Conservation (phyloP, 2,888 invertebrate species). For the Boloria euphrosyne region DNA sequence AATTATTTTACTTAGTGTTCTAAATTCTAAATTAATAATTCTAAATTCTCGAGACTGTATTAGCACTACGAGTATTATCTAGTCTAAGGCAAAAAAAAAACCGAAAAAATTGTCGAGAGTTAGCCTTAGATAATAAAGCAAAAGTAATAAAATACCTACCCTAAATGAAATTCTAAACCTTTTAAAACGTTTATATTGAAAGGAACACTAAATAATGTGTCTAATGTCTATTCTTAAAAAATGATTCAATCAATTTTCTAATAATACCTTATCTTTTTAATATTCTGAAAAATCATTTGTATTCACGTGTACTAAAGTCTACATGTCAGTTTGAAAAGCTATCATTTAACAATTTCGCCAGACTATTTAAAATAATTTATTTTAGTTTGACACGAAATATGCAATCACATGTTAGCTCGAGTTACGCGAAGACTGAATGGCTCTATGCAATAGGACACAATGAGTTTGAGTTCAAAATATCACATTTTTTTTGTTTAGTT, state of each 20-base stretch:
- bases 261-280: slow-evolving; percentile 1
- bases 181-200: no score
- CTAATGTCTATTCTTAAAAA: neutral
- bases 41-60: no score
- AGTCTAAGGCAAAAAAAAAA: no score
- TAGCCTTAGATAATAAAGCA: no score
- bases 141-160: no score
- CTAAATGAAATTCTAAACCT: no score
- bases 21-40: no score
- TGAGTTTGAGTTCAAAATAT: neutral
- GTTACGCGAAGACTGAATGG: slow-evolving; percentile 48
- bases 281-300: slow-evolving; percentile 9
- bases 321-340: slow-evolving; percentile 58
- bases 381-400: slow-evolving; percentile 58
- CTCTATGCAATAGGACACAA: slow-evolving; percentile 13
- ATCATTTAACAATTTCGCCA: slow-evolving; percentile 56
- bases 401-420: slow-evolving; percentile 59
- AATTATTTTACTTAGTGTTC: no score
- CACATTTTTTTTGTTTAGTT: neutral
- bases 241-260: neutral
- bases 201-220: no score
- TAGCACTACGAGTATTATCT: no score
- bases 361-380: slow-evolving; percentile 64
- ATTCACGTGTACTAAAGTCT: slow-evolving; percentile 29
- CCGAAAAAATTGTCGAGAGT: no score